Conservation (phyloP, 2,113 vertebrate genomes). For the Perca fluviatilis region DNA sequence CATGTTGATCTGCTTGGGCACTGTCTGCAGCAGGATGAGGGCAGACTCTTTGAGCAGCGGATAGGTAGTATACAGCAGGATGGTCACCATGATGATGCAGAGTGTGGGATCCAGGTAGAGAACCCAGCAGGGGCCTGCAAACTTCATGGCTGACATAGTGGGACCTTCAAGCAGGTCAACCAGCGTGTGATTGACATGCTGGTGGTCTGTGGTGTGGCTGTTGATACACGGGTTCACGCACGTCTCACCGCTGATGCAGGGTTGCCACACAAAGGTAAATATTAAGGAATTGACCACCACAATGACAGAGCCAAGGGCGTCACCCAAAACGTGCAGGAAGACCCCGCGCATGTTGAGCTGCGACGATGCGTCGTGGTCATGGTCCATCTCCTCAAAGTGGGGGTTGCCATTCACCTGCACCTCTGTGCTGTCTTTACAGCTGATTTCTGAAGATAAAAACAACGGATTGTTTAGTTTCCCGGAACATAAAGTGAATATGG, state of each 20-base stretch:
- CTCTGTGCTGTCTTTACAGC: conserved; percentile 81
- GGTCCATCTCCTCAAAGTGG: conserved; percentile 85
- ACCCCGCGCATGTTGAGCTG: conserved; percentile 99
- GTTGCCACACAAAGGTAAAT: conserved; percentile 92
- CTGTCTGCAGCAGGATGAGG: conserved; percentile 97
- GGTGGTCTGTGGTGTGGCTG: conserved; percentile 84
- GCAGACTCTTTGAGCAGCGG: conserved; percentile 97
- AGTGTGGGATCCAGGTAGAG: conserved; percentile 96
- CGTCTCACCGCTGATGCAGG: conserved; percentile 81
- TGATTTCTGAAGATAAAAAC: conserved; percentile 78
- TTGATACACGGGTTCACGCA: conserved; percentile 90
- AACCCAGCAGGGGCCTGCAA: conserved; percentile 95
- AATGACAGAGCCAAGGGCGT: conserved; percentile 97
- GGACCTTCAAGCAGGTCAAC: conserved; percentile 40
- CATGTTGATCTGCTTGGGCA: conserved; percentile 98
- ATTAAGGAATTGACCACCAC: conserved; percentile 94
- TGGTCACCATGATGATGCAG: conserved; percentile 96
- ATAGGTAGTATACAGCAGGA: conserved; percentile 97
- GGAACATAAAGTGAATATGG: background rate
- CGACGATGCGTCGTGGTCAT: conserved; percentile 79
- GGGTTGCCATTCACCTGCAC: conserved; percentile 91
- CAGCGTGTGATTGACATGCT: conserved; percentile 84
- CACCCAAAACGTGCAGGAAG: conserved; percentile 97
- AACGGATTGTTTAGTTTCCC: background rate
- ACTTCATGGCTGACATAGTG: conserved; percentile 11